phyloP scores from a whole-genome alignment of 2,888 invertebrate genomes.

The Heliothis peltigera region DNA sequence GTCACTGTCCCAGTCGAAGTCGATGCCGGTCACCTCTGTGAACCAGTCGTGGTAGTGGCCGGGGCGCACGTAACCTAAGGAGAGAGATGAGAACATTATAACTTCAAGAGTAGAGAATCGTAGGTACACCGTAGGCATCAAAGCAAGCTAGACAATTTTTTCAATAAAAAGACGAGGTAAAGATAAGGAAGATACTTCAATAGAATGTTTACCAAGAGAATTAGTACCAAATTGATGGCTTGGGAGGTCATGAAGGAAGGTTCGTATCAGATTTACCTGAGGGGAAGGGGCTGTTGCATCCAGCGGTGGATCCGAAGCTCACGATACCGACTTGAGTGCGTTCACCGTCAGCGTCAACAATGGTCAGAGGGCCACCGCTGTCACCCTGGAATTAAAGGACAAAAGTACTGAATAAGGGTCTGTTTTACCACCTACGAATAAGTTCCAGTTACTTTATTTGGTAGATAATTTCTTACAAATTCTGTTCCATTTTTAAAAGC shows the following conservation, averaged over 20 bases:
- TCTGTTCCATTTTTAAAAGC: no score
- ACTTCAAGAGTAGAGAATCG: background rate
- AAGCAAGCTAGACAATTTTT: no score
- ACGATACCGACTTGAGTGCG: conserved; percentile 81
- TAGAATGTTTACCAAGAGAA: no score
- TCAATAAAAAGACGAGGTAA: no score
- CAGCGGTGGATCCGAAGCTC: conserved; percentile 77
- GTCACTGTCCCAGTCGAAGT: conserved; percentile 79
- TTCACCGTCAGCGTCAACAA: conserved; percentile 73
- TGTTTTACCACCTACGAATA: no score
- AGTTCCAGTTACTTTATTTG: no score
- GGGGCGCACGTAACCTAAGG: conserved; percentile 80
- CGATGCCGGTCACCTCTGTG: conserved; percentile 75
- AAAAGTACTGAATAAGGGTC: background rate
- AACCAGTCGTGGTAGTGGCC: conserved; percentile 84
- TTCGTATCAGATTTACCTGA: conserved; percentile 67
- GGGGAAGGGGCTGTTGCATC: conserved; percentile 80
- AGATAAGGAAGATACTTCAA: no score
- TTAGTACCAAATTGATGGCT: no score
- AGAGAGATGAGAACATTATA: background rate
- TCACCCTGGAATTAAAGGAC: conserved; percentile 72
- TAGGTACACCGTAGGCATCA: no score
- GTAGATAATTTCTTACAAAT: no score
- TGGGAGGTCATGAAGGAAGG: no score
- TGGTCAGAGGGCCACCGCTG: conserved; percentile 79